Evolutionary conservation across 2,797 vertebrate species (phyloP), one percentile per base, ranked within the genome.

Genomic region (Premnoplex brunnescens): DNA sequence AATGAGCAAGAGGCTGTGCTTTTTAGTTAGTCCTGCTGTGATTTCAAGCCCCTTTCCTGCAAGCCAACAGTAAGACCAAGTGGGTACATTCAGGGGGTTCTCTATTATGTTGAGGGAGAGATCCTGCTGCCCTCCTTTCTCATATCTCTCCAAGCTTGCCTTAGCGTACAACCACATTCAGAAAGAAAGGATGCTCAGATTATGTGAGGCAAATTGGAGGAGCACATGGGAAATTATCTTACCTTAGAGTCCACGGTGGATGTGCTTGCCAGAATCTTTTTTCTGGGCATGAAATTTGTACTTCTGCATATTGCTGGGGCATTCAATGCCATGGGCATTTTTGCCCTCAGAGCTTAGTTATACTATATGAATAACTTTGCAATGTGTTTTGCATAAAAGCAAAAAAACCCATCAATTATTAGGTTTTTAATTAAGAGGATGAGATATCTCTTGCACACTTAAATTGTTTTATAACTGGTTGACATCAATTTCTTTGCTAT

Each of bases 401-500:
- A 55, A 51, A 77, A 54, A 2, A 6, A 27, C 8, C 46, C 26
- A 51, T 58, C 58, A 72, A 91, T 83, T 88, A 85, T 62, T 55
- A 74, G 13, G 14, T 21, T 48, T 88, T 86, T 88, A 88, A 84
- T 89, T 62, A 69, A 78, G 54, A 78, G 32, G 6, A 84, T 72
- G 44, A 88, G 76, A 27, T 69, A 69, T 15, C 32, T n/a, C 4
- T 7, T 59, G 14, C 41, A 74, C 37, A 30, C 19, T 69, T 79
- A 69, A 81, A 75, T 68, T 91, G 37, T 49, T 94, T 94, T 84
- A 64, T 55, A 90, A 67, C 24, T 34, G 48, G 46, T 86, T 91
- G 91, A 58, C 54, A 76, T 58, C 32, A 88, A 91, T 95, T 94
- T 74, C 12, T 88, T 95, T 86, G 63, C 60, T 67, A 73, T 82